These are phyloP conservation scores for Oryzaephilus surinamensis DNA, from an alignment of 1,140 invertebrate genomes.

Conservation along the genomic window DNA sequence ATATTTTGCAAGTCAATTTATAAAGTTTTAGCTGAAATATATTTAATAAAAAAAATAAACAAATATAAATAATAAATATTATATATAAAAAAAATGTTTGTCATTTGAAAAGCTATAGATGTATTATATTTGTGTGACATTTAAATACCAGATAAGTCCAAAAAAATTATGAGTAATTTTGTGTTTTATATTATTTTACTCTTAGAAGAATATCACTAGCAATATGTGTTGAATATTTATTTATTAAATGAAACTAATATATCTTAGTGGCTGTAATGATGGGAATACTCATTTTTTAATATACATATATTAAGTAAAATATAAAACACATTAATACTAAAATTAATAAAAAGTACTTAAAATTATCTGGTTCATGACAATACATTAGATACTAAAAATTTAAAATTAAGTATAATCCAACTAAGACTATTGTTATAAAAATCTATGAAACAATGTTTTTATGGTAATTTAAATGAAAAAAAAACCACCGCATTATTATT, in stretches of 20 bases:
- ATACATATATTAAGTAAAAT: not conserved
- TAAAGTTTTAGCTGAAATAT: slow-evolving; percentile 23
- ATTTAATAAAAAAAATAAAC: too few relatives aligned
- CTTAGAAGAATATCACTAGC: too few relatives aligned
- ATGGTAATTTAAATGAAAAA: too few relatives aligned
- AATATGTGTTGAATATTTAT: too few relatives aligned
- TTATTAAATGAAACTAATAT: too few relatives aligned
- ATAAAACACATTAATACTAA: not conserved
- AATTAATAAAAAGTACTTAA: slow-evolving; percentile 14
- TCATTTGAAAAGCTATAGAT: slow-evolving; percentile 30
- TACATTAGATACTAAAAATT: slow-evolving; percentile 34
- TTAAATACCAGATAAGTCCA: slow-evolving; percentile 17
- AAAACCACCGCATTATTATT: too few relatives aligned
- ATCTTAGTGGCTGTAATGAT: too few relatives aligned
- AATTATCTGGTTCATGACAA: slow-evolving; percentile 36
- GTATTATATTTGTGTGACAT: slow-evolving; percentile 28
- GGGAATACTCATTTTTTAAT: not conserved
- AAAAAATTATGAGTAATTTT: too few relatives aligned
- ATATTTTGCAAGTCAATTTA: slow-evolving; percentile 1
- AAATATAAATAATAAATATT: too few relatives aligned
- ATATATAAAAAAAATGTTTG: too few relatives aligned
- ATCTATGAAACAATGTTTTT: too few relatives aligned
- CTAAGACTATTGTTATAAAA: slow-evolving; percentile 27
- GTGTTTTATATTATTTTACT: too few relatives aligned
- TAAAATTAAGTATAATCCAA: slow-evolving; percentile 29